Evolutionary conservation across 1,140 invertebrate genomes (phyloP), one percentile per base, ranked within the genome.

Genomic region (Zaprionus capensis): DNA sequence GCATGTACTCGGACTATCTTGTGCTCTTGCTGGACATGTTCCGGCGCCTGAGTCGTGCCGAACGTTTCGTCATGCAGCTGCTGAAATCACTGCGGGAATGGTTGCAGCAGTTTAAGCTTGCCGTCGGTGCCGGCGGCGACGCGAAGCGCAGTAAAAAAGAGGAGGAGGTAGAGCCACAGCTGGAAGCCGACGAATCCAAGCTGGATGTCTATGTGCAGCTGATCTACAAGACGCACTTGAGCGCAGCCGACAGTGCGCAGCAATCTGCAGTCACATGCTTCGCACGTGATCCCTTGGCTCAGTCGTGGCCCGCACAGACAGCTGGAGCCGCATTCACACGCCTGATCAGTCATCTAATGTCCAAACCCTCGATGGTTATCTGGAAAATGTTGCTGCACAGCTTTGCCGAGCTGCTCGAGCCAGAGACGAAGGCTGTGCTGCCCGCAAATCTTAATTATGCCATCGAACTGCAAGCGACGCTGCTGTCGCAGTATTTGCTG

Each of bases 301-400:
- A 90, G 15, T 66, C 55, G 3, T 92, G 92, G 91, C 92, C 92
- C 3, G 78, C 74, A 17, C 58, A 65, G 6, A 78, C 68, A 1
- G 86, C 83, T 0, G 92, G 92, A 4, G 63, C 58, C 5, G 81
- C 88, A 2, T 92, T 92, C 38, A 87, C 80, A 0, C 82, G 78
- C 17, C 67, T 92, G 1, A 66, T 92, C 1, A 82, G 80, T 6
- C 68, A 78, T 11, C 63, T 92, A 6, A 86, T 92, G 66, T 80
- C 80, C 6, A 92, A 92, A 69, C 91, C 92, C 1, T 91, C 92
- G 2, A 58, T 92, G n/a, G 86, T 91, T 9, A 91, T 92, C 4
- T 92, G 92, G 91, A 84, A 91, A 34, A 84, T 86, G 36, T 58
- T 92, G 28, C 62, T 92, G 1, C 83, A 83, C 64, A 65, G 76